phyloP scores from a whole-genome alignment of 92 coral and sea anemone genomes.

The Scolanthus callimorphus region DNA sequence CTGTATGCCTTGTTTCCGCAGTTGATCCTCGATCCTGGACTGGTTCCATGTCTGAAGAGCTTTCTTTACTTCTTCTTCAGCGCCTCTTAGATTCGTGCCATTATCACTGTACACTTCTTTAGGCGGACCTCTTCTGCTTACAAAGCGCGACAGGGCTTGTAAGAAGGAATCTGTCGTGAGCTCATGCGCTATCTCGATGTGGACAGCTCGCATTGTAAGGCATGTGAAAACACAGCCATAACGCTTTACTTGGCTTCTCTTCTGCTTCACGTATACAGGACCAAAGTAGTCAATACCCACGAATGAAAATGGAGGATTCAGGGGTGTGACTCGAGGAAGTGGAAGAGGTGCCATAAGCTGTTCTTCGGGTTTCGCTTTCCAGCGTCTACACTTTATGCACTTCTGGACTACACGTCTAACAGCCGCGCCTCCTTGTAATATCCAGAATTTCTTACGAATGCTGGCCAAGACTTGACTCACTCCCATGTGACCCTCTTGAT shows the following conservation, averaged over 20 bases:
- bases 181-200: no score
- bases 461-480: background rate
- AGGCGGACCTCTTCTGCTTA: background rate
- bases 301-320: background rate
- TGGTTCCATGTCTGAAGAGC: background rate
- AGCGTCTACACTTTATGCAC: background rate
- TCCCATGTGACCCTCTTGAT: background rate
- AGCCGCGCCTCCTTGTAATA: background rate
- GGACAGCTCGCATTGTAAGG: background rate
- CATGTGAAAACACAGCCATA: background rate
- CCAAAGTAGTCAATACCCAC: background rate
- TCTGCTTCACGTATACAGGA: background rate
- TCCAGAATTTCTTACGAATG: background rate
- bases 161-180: background rate
- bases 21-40: background rate
- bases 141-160: background rate
- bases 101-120: background rate
- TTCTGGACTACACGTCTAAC: background rate
- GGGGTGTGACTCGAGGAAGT: background rate
- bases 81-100: background rate
- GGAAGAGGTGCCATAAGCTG: background rate
- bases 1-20: background rate
- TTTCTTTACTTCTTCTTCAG: background rate
- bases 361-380: background rate
- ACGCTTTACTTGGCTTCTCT: background rate